Evolutionary conservation across 1,140 invertebrate genomes (phyloP).

Genomic region (Apis florea): DNA sequence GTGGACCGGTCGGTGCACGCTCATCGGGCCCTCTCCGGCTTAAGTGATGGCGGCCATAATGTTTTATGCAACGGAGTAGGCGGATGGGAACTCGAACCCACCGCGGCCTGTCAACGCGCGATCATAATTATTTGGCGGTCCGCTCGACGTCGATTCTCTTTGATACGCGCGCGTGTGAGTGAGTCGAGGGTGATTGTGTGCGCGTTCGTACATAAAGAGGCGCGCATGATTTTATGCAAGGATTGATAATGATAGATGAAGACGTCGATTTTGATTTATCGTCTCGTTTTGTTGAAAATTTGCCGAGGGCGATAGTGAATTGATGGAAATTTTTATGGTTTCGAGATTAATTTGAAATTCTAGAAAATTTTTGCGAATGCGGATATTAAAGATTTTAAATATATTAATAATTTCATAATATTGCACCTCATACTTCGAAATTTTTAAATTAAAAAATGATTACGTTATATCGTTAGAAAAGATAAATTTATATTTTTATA

Average conservation of each 20-base stretch:
- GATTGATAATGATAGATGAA: conserved; percentile 8
- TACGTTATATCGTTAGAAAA: too few species aligned
- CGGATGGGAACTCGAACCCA: conserved; percentile 60
- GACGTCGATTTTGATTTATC: conserved; percentile 4
- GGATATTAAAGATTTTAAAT: too few species aligned
- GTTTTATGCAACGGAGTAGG: conserved; percentile 70
- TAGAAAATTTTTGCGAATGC: too few species aligned
- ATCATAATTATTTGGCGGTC: conserved; percentile 69
- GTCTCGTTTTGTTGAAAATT: background rate
- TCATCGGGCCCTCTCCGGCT: conserved; percentile 58
- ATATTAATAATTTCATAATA: too few species aligned
- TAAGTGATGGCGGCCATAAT: conserved; percentile 74
- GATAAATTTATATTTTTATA: too few species aligned
- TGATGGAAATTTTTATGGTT: background rate
- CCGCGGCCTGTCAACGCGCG: conserved; percentile 69
- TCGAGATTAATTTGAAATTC: too few species aligned
- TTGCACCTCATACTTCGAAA: too few species aligned
- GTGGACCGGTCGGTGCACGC: conserved; percentile 55
- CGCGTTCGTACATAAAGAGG: background rate
- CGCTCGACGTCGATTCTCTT: conserved; percentile 26
- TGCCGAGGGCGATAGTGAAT: background rate
- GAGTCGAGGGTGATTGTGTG: background rate
- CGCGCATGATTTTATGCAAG: background rate
- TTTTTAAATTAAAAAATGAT: too few species aligned
- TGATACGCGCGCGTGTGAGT: background rate